These are phyloP conservation scores for Dromiciops gliroides DNA, from an alignment of 2,113 vertebrate genomes.

Conservation along the genomic window DNA sequence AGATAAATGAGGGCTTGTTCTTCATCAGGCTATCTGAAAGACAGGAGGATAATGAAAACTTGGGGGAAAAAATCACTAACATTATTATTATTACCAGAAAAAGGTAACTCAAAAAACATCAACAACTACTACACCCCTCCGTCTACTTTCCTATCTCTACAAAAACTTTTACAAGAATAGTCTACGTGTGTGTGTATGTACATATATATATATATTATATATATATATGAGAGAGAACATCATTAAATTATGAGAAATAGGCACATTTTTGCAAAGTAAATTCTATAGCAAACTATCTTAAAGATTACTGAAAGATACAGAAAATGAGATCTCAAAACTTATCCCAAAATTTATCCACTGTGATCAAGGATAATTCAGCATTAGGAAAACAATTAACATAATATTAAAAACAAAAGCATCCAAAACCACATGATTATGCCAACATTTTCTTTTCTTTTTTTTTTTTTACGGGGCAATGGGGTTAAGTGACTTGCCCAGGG, in stretches of 20 bases:
- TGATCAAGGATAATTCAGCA: not conserved
- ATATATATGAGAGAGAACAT: not conserved
- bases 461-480: no score
- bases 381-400: not conserved
- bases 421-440: not conserved
- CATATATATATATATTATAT: not conserved
- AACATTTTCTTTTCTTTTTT: no score
- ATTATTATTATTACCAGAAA: not conserved
- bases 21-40: not conserved
- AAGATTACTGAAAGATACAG: not conserved
- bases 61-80: not conserved
- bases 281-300: not conserved
- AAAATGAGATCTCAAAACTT: not conserved
- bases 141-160: not conserved
- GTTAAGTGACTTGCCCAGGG: no score
- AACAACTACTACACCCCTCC: not conserved
- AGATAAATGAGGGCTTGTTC: not conserved
- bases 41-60: not conserved
- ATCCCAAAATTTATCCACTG: not conserved
- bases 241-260: not conserved
- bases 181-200: no score
- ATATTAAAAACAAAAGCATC: not conserved
- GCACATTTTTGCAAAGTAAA: not conserved
- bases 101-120: not conserved
- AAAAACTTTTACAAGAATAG: not conserved